phyloP scores from a whole-genome alignment of 2,113 vertebrate species.

The Terrapene triunguis region DNA sequence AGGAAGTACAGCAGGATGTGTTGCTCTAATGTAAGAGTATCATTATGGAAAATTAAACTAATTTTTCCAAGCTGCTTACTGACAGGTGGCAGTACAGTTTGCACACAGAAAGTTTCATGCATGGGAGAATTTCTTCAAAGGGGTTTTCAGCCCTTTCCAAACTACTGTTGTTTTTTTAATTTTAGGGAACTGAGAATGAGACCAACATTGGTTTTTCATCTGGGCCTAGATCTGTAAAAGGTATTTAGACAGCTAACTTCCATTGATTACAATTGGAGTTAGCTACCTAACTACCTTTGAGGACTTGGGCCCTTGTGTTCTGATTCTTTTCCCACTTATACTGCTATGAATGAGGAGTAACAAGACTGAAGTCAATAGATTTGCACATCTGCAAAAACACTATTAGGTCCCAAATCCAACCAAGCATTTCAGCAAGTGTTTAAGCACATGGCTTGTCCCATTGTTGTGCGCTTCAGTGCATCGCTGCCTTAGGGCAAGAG shows the following conservation, averaged over 20 bases:
- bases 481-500: not conserved
- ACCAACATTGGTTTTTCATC: not conserved
- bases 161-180: not conserved
- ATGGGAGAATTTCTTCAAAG: slow-evolving; percentile 25
- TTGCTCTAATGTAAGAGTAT: slow-evolving; percentile 10
- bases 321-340: slow-evolving; percentile 23
- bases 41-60: slow-evolving; percentile 17
- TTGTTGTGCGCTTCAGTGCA: not conserved
- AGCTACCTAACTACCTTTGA: not conserved
- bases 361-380: not conserved
- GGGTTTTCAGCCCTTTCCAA: not conserved
- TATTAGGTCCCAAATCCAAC: not conserved
- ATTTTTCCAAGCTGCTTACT: slow-evolving; percentile 25
- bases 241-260: not conserved
- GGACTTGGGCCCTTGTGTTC: not conserved
- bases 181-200: slow-evolving; percentile 39
- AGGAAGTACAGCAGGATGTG: slow-evolving; percentile 17
- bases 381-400: not conserved
- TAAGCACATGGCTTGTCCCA: not conserved
- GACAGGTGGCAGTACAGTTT: slow-evolving; percentile 14
- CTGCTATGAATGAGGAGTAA: slow-evolving; percentile 26
- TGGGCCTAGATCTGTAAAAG: not conserved
- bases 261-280: not conserved
- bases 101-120: not conserved
- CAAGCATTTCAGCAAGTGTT: not conserved